Evolutionary conservation across 2,888 invertebrate species (phyloP), one percentile per base, ranked within the genome.

Genomic region (Lymantria monacha): DNA sequence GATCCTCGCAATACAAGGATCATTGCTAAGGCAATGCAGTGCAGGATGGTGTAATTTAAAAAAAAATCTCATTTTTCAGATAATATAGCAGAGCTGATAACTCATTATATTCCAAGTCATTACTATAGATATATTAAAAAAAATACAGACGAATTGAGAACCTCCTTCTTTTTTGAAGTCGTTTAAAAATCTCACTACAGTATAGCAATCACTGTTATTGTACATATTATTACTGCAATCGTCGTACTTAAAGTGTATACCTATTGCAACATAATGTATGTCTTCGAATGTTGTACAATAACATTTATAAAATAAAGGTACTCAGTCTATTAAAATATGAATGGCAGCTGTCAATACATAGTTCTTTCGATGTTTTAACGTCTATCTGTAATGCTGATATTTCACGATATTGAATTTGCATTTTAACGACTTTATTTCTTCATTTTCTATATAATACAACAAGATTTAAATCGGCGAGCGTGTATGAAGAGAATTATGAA

Each of bases 201-300:
- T 5, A 3, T 22, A 3, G 22, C 22, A 22, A 22, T 22, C 22
- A 22, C 22, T 22, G 22, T 2, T 58, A 65, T 46, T 13, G 15
- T 48, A 38, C n/a, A n/a, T n/a, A n/a, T n/a, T 50, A 38, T 51
- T 57, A 56, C 41, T 59, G 54, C 63, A 66, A 63, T 53, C 2
- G 22, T 22, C 3, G 22, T 22, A 47, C 51, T 46, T 53, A 47
- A 49, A 56, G 42, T 33, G 43, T 42, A 53, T 61, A 58, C 65
- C 44, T 12, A 58, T 65, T 62, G 59, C 54, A 48, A 49, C 58
- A 65, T 38, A n/a, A 33, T 33, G 33, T 33, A 52, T 53, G 37
- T 42, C 48, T 51, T 49, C 44, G 44, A 62, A 48, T 51, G 33
- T 61, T 48, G 47, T 42, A 15, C 43, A 55, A 51, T 64, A 43